phyloP scores from a whole-genome alignment of 2,888 invertebrate genomes.

The Sepiola atlantica region DNA sequence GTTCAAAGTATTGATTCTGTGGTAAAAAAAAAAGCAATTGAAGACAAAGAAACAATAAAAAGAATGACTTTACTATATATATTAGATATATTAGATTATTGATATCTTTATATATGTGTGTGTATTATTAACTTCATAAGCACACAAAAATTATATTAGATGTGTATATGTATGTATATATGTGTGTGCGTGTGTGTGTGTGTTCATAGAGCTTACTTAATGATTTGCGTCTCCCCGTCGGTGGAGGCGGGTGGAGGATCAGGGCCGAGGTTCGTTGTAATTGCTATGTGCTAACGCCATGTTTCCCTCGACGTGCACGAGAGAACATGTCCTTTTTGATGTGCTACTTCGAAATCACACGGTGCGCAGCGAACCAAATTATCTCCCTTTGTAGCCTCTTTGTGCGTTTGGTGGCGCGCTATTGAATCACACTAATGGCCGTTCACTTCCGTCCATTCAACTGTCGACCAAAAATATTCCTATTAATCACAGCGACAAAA shows the following conservation, averaged over 20 bases:
- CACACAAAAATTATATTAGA: neutral
- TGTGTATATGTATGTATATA: too few species aligned
- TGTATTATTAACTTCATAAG: neutral
- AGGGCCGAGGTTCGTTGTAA: neutral
- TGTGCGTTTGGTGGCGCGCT: neutral
- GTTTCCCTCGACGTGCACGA: neutral
- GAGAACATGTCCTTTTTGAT: slow-evolving; percentile 17
- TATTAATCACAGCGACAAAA: slow-evolving; percentile 9
- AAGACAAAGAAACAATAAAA: too few species aligned
- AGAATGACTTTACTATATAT: too few species aligned
- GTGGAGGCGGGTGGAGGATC: neutral
- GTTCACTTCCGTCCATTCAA: slow-evolving; percentile 15
- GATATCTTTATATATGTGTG: neutral
- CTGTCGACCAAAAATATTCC: slow-evolving; percentile 10
- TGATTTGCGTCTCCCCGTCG: neutral
- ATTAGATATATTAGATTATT: neutral
- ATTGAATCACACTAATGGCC: neutral
- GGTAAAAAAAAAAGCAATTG: too few species aligned
- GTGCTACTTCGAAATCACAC: neutral
- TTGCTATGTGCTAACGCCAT: neutral
- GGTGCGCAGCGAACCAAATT: neutral
- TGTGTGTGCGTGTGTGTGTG: neutral
- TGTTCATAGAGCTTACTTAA: neutral
- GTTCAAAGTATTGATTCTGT: too few species aligned
- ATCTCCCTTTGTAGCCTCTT: slow-evolving; percentile 10